A percentile compares a stretch with the other conserved stretches of the same genome.
Evolutionary conservation across 2,113 vertebrate genomes (phyloP).

Genomic region (Pseudolaguvia tuberculata): DNA sequence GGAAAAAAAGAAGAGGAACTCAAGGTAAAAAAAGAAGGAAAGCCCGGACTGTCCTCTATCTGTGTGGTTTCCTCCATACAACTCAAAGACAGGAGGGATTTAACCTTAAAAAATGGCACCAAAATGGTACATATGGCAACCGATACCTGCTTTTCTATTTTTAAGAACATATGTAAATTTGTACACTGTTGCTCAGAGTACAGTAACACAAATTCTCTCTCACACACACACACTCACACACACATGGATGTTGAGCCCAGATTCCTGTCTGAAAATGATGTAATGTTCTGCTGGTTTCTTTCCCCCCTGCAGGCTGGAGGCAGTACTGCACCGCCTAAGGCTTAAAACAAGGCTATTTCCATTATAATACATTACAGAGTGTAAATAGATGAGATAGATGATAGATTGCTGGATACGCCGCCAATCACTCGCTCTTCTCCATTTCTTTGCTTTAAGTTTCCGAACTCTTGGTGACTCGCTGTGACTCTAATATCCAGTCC

Average conservation of each 20-base stretch:
- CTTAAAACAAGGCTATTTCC: slow-evolving; percentile 45
- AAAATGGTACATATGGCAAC: not conserved
- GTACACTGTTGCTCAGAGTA: slow-evolving; percentile 13
- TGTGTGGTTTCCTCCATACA: no score
- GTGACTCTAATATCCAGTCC: slow-evolving; percentile 21
- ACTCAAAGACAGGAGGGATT: no score
- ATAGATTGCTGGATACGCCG: not conserved
- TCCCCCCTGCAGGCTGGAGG: slow-evolving; percentile 34
- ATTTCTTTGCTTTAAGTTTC: slow-evolving; percentile 2
- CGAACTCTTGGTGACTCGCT: slow-evolving; percentile 27
- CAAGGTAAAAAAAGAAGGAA: no score
- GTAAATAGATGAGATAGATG: not conserved
- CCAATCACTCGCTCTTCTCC: slow-evolving; percentile 11
- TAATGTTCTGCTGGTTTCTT: slow-evolving; percentile 38
- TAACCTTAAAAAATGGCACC: no score
- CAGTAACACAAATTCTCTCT: not conserved
- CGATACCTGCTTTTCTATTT: not conserved
- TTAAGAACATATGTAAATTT: not conserved
- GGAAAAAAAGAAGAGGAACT: no score
- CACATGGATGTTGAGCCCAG: slow-evolving; percentile 16
- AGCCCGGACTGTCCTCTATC: no score
- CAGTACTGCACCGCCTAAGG: slow-evolving; percentile 32
- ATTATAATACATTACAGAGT: slow-evolving; percentile 30
- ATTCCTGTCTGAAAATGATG: slow-evolving; percentile 36
- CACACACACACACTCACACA: slow-evolving; percentile 20